These are phyloP conservation scores for Zoanthus gigantus DNA, from an alignment of 92 coral and sea anemone species.

Conservation along the genomic window DNA sequence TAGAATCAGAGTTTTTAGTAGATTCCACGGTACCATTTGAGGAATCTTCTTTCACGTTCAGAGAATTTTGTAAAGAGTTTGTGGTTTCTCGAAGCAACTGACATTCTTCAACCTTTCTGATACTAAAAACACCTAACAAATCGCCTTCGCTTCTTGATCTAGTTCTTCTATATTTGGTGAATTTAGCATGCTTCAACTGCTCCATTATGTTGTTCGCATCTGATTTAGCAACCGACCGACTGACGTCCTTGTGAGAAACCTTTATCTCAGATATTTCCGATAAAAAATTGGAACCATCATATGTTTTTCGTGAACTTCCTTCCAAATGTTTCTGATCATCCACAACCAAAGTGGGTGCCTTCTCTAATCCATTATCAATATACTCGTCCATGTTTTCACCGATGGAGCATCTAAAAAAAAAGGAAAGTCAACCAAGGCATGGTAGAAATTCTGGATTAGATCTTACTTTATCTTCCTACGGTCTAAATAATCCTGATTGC, in stretches of 20 bases:
- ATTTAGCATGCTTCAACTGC: not conserved
- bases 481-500: too few species aligned
- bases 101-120: not conserved
- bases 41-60: not conserved
- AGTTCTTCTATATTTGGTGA: not conserved
- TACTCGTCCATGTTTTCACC: slow-evolving; percentile 31
- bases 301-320: not conserved
- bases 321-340: not conserved
- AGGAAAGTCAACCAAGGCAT: too few species aligned
- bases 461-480: too few species aligned
- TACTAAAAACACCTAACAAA: not conserved
- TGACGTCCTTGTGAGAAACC: not conserved
- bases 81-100: not conserved
- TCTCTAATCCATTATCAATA: not conserved
- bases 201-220: not conserved
- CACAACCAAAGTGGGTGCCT: not conserved
- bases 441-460: too few species aligned
- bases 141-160: slow-evolving; percentile 34
- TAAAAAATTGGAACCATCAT: not conserved
- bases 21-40: not conserved
- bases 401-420: not conserved
- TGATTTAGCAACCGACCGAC: not conserved
- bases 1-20: not conserved
- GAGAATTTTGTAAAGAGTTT: not conserved
- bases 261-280: not conserved